Evolutionary conservation across 2,888 invertebrate species (phyloP), one percentile per base, ranked within the genome.

Genomic region (Megaustenia siamemsis): DNA sequence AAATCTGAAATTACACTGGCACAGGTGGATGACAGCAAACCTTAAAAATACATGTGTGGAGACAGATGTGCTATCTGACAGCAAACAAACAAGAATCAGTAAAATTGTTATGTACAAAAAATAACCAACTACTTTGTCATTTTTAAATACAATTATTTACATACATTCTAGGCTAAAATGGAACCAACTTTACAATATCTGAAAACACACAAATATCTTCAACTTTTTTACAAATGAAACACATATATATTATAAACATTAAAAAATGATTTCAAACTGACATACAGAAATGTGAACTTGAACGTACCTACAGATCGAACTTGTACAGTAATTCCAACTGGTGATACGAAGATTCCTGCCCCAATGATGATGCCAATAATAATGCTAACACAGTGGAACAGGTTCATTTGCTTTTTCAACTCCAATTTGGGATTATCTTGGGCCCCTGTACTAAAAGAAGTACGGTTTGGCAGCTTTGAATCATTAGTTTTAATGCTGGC

Each of bases 291-390:
- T n/a, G 28, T 10, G 45, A 45, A 45, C 45, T 45, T 45, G 6
- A 28, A 63, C 1, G 21, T 18, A 85, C 85, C 92, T 21, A 95
- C 87, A 96, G 94, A 85, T 97, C 98, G 24, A 96, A 97, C 96
- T 92, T 96, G 95, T 86, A 95, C 94, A 38, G 98, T 95, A n/a
- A 98, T 98, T 89, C 98, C 97, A 93, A 96, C 97, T 0, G 98
- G 98, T 45, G 98, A 97, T 69, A 98, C 97, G 94, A 99, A 99
- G 90, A 98, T 98, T 18, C 99, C 99, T 2, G 98, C 96, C 1
- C 99, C 99, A 81, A 98, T 96, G 89, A 98, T 98, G 87, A 98
- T 96, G 76, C 98, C 98, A 40, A 92, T 90, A 81, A 93, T 93
- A 53, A 93, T 92, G 66, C 90, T 89, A 10, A 92, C 91, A 49